A percentile compares a stretch with the other conserved stretches of the same genome.
Conservation (phyloP, 2,888 invertebrate species). For the Elegia similella region DNA sequence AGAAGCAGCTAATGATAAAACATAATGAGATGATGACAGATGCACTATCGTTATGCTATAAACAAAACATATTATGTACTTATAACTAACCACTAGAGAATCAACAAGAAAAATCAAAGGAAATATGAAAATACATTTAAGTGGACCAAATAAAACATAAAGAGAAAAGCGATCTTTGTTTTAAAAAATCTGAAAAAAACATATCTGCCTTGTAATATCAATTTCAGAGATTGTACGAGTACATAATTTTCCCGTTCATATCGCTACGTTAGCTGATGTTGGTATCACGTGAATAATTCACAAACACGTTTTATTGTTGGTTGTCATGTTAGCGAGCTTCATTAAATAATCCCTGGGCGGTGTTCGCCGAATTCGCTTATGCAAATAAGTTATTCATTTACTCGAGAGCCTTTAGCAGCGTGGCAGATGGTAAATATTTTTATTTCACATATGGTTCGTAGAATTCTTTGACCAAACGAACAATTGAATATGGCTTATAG, state of each 20-base stretch:
- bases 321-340: constrained; percentile 49
- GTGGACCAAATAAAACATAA: too few species aligned
- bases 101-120: too few species aligned
- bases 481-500: constrained; percentile 30
- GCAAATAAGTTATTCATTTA: constrained; percentile 49
- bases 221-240: constrained; percentile 6
- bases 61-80: too few species aligned
- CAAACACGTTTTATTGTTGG: constrained; percentile 38
- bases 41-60: too few species aligned
- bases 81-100: too few species aligned
- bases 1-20: too few species aligned
- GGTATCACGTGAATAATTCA: constrained; percentile 39
- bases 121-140: too few species aligned
- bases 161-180: neutral
- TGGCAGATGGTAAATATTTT: constrained; percentile 43
- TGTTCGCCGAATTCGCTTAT: constrained; percentile 57
- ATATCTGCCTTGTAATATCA: constrained; percentile 1
- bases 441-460: constrained; percentile 41
- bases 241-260: constrained; percentile 21
- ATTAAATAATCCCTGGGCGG: constrained; percentile 55
- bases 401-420: constrained; percentile 44
- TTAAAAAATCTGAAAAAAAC: neutral
- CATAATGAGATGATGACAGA: too few species aligned
- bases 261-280: constrained; percentile 24
- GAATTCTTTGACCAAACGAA: constrained; percentile 36